Conservation (phyloP, 2,888 invertebrate genomes). For the Macroteleia sp. region DNA sequence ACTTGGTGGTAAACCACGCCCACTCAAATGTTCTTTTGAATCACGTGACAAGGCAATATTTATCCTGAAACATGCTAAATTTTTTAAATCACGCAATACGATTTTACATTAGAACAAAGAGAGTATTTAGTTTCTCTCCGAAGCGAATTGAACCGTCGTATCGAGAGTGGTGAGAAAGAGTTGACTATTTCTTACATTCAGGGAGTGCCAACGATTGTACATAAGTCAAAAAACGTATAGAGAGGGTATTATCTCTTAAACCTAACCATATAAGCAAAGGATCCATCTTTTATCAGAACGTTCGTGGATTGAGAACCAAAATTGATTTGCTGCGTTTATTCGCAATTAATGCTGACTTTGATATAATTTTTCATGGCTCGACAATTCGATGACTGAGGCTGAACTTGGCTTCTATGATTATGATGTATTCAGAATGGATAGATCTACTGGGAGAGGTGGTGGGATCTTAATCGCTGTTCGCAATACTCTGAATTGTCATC, state of each 20-base stretch:
- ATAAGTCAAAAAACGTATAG: neutral
- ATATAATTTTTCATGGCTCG: neutral
- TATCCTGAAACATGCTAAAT: neutral
- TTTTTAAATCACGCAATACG: neutral
- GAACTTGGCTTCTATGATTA: neutral
- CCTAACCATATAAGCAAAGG: neutral
- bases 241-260: neutral
- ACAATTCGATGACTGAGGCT: neutral
- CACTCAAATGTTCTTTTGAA: neutral
- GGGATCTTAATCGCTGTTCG: neutral
- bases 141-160: neutral
- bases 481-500: too few relatives aligned
- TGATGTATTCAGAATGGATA: neutral
- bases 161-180: neutral
- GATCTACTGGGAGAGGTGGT: neutral
- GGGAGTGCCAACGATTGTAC: neutral
- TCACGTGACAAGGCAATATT: neutral
- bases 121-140: neutral
- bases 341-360: neutral
- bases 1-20: neutral
- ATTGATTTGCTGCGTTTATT: neutral
- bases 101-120: neutral
- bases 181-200: neutral
- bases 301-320: neutral
- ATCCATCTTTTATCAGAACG: constrained; percentile 6